Evolutionary conservation across 1,140 invertebrate species (phyloP).

Genomic region (Atopsyche davidsoni): DNA sequence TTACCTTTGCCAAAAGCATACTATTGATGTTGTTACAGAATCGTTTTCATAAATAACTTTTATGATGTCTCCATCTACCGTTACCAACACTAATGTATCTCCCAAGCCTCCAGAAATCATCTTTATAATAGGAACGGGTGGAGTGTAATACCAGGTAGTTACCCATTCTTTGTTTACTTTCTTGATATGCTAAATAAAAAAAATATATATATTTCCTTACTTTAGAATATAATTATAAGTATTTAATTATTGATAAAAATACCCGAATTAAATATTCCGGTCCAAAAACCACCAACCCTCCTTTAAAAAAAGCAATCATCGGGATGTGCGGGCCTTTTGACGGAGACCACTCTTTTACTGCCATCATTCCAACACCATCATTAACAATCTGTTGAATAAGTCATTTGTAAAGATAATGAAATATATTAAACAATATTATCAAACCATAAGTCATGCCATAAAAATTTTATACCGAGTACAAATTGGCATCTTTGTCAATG

Average conservation of each 20-base stretch:
- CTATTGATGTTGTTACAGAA: neutral
- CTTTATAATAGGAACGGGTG: conserved; percentile 32
- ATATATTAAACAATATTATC: neutral
- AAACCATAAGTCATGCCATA: no score
- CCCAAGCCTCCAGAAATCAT: conserved; percentile 35
- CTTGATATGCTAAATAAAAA: conserved; percentile 34
- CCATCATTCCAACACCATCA: conserved; percentile 41
- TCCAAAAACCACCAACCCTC: neutral
- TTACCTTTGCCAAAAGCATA: conserved; percentile 21
- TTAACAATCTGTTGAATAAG: conserved; percentile 37
- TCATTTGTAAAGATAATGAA: neutral
- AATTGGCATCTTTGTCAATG: conserved; percentile 36
- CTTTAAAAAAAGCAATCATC: no score
- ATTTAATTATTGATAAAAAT: no score
- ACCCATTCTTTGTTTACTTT: conserved; percentile 38
- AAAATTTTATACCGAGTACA: conserved; percentile 38
- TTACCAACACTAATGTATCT: conserved; percentile 37
- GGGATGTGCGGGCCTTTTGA: conserved; percentile 2
- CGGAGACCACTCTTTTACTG: conserved; percentile 37
- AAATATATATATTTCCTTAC: no score
- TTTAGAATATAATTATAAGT: no score
- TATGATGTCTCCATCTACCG: conserved; percentile 35
- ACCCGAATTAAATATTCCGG: neutral
- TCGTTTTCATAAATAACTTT: conserved; percentile 19
- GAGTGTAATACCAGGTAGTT: conserved; percentile 33